Base-by-base conservation (phyloP, 2,888 invertebrate genomes). In the Drosophila borealis region DNA sequence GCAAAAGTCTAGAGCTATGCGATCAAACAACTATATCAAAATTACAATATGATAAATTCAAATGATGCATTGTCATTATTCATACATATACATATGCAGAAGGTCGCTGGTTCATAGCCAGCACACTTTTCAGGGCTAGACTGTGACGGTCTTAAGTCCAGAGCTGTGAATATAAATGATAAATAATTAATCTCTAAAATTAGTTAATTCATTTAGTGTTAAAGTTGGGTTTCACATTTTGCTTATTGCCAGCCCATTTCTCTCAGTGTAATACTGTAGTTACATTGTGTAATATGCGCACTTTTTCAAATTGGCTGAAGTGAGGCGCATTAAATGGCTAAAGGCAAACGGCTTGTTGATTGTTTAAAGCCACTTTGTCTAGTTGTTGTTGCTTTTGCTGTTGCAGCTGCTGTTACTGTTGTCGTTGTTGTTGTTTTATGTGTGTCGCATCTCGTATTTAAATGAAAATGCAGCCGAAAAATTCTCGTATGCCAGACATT, bases 281-380 rank as follows among this genome's bases (percentile, higher is more conserved):
- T 33, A 48, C 39, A 55, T 17, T 49, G 49, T 25, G n/a, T 17
- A 34, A 36, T 34, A 14, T 39, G 33, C 36, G 39, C 44, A 39
- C 36, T 29, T 37, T 37, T 48, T 55, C 50, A 67, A 51, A 53
- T 56, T 51, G 55, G n/a, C 60, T 8, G 19, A 56, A 42, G 45
- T 49, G 37, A 21, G 46, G 39, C 11, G 13, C n/a, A 13, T 48
- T 17, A 53, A 48, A 61, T 66, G 45, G 14, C 11, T n/a, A 33
- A 46, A 19, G 8, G 11, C 37, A 61, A 59, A 45, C 51, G 25
- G 33, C 48, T 65, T 62, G 54, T 59, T 62, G 57, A 51, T 62
- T 44, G 55, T 51, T 66, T 56, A 17, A 62, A 63, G 66, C 66
- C 48, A 62, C 61, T 70, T 65, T 42, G 4, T n/a, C 46, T 34